A percentile compares a stretch with the other conserved stretches of the same genome.
phyloP scores from a whole-genome alignment of 2,888 invertebrate genomes.

The Pachymerium ferrugineum region DNA sequence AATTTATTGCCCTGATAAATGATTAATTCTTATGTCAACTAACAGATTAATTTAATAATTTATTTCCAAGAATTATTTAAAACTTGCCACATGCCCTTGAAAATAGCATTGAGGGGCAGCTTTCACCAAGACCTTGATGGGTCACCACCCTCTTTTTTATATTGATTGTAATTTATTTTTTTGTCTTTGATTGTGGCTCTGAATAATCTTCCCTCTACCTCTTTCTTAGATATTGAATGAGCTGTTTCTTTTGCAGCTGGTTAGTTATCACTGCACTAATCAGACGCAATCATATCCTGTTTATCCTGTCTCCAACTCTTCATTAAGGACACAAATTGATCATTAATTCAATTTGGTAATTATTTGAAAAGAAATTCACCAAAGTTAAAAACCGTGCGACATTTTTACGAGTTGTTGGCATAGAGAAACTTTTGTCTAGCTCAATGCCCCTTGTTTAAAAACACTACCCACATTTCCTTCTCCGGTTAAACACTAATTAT shows the following conservation, averaged over 20 bases:
- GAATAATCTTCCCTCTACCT: background rate
- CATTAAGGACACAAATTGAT: background rate
- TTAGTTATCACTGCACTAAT: background rate
- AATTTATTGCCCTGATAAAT: too few species aligned
- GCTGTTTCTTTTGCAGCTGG: background rate
- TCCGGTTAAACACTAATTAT: background rate
- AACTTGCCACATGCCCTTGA: background rate
- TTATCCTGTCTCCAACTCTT: background rate
- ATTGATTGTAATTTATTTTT: background rate
- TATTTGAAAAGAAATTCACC: too few species aligned
- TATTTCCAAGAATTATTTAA: background rate
- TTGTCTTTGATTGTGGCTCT: too few species aligned
- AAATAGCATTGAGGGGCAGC: background rate
- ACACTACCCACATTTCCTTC: background rate
- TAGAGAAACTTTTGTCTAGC: background rate
- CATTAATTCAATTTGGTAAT: background rate
- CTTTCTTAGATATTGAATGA: background rate
- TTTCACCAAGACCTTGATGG: background rate
- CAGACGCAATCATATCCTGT: constrained; percentile 1
- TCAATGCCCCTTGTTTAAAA: background rate
- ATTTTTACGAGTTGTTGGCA: too few species aligned
- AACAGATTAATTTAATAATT: background rate
- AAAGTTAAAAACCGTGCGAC: too few species aligned
- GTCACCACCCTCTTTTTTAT: background rate
- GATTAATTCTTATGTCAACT: background rate